Evolutionary conservation across 2,797 vertebrate genomes (phyloP).

Genomic region (Poeciliopsis infans): DNA sequence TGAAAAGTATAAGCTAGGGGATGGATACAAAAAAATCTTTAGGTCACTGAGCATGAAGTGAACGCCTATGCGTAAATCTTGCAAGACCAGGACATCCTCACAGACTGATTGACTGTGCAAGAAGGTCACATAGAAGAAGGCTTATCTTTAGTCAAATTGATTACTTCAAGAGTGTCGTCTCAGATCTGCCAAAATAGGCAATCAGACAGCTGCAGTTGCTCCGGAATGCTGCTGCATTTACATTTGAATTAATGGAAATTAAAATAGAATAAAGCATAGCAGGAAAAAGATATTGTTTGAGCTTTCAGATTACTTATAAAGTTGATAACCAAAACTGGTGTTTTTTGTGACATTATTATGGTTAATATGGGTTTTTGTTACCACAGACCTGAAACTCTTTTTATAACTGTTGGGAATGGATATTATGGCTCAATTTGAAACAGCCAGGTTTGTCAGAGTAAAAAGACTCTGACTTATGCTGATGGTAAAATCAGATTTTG

Average conservation of each 20-base stretch:
- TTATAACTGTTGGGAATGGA: slow-evolving; percentile 64
- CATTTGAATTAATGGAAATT: slow-evolving; percentile 39
- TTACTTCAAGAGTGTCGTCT: no score
- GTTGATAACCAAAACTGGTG: slow-evolving; percentile 56
- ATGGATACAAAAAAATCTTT: no score
- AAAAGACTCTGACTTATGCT: slow-evolving; percentile 55
- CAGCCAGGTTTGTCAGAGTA: slow-evolving; percentile 44
- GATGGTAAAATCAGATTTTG: slow-evolving; percentile 71
- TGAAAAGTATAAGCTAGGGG: no score
- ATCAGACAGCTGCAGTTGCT: no score
- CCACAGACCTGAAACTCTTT: slow-evolving; percentile 66
- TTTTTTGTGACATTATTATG: slow-evolving; percentile 59
- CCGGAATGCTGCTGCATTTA: slow-evolving; percentile 7
- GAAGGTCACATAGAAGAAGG: no score
- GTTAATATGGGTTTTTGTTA: slow-evolving; percentile 63
- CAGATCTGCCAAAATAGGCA: no score
- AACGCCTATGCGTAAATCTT: no score
- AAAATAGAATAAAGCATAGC: slow-evolving; percentile 31
- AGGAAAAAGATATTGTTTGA: slow-evolving; percentile 39
- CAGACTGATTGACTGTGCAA: no score
- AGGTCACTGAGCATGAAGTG: no score
- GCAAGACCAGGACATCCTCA: no score
- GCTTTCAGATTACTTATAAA: slow-evolving; percentile 36
- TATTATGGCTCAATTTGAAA: slow-evolving; percentile 55
- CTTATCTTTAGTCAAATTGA: no score